Percentiles rank a stretch among this genome's conserved stretches.
phyloP scores from a whole-genome alignment of 2,888 invertebrate genomes.

The Mesorhabditis spiculigera region DNA sequence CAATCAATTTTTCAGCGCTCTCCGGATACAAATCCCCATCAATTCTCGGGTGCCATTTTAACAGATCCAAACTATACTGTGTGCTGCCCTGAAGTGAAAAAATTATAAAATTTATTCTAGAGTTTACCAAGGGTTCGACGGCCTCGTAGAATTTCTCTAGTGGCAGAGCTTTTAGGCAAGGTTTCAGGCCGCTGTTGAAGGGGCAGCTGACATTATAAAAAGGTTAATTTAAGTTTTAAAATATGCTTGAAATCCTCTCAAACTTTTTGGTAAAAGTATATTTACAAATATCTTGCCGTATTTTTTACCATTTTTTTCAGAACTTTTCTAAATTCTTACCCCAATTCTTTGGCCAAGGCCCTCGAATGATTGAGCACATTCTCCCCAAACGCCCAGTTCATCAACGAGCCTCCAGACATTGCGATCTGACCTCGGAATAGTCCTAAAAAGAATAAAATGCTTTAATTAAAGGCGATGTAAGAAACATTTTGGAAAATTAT shows the following conservation, averaged over 20 bases:
- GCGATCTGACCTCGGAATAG: neutral
- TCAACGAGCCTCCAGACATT: neutral
- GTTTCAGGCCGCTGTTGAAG: neutral
- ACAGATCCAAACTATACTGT: neutral
- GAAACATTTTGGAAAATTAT: no score
- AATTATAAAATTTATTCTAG: neutral
- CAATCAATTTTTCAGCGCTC: neutral
- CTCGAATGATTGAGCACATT: neutral
- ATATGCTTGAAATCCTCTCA: no score
- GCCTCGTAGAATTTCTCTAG: neutral
- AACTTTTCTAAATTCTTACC: neutral
- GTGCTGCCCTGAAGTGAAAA: neutral
- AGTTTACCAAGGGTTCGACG: neutral
- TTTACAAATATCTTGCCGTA: no score
- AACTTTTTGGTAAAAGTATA: no score
- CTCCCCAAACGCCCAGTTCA: neutral
- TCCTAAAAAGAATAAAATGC: neutral
- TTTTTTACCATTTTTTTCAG: no score
- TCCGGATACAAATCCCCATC: slow-evolving; percentile 1
- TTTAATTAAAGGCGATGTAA: no score
- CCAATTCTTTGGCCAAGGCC: neutral
- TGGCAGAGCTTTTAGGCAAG: neutral
- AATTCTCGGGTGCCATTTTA: slow-evolving; percentile 1
- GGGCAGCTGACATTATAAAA: no score
- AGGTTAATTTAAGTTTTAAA: no score